These are phyloP conservation scores for Knipowitschia caucasica DNA, from an alignment of 2,797 vertebrate genomes.

Conservation along the genomic window DNA sequence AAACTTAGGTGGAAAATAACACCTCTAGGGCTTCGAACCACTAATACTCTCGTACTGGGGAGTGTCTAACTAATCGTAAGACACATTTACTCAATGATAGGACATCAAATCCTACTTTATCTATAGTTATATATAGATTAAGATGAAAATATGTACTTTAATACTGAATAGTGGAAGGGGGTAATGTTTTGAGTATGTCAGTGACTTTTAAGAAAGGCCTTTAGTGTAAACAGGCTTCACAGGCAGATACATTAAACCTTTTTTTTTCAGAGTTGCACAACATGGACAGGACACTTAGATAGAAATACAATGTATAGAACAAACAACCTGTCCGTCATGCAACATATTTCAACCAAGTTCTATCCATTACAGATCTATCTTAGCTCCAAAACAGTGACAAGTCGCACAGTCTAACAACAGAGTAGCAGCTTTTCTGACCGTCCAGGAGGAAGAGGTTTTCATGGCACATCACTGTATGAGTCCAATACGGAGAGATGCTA, in stretches of 20 bases:
- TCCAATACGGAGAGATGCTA: constrained; percentile 52
- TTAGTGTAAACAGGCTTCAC: constrained; percentile 40
- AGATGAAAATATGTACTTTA: constrained; percentile 41
- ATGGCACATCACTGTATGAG: constrained; percentile 54
- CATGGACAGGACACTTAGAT: constrained; percentile 55
- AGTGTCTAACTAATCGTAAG: constrained; percentile 37
- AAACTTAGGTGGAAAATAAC: constrained; percentile 36
- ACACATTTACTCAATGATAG: constrained; percentile 46
- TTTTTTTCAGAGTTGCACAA: constrained; percentile 38
- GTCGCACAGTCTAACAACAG: constrained; percentile 35
- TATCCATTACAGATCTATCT: constrained; percentile 70
- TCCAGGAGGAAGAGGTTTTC: constrained; percentile 52
- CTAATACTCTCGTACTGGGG: constrained; percentile 47
- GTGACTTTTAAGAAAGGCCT: constrained; percentile 22
- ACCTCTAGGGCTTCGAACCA: constrained; percentile 20
- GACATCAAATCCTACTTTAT: constrained; percentile 42
- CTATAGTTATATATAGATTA: constrained; percentile 35
- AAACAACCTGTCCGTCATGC: constrained; percentile 64
- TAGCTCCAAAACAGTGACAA: constrained; percentile 51
- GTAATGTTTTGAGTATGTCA: constrained; percentile 22
- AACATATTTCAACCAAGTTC: constrained; percentile 62
- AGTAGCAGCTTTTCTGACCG: constrained; percentile 44
- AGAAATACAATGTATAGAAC: constrained; percentile 71
- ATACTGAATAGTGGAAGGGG: constrained; percentile 29
- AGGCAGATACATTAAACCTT: constrained; percentile 44